Evolutionary conservation across 1,140 invertebrate species (phyloP).

Genomic region (Pseudoatta argentina): DNA sequence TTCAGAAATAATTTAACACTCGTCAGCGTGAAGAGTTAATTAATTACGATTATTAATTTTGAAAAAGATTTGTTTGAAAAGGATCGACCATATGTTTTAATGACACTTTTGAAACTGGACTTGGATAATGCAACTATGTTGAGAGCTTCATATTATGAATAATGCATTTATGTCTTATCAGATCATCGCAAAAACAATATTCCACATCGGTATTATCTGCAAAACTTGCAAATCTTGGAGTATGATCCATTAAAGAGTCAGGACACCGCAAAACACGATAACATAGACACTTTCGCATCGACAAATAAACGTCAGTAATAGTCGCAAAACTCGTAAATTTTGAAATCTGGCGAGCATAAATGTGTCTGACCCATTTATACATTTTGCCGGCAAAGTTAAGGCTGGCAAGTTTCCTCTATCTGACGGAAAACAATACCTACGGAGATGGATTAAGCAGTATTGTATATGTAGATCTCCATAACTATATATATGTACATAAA

Average conservation of each 20-base stretch:
- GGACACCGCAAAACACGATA: conserved; percentile 23
- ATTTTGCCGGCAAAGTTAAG: conserved; percentile 14
- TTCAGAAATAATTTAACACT: not conserved
- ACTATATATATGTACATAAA: conserved; percentile 25
- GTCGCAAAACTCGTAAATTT: conserved; percentile 26
- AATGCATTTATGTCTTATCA: conserved; percentile 54
- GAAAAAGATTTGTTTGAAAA: not conserved
- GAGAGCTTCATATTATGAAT: conserved; percentile 39
- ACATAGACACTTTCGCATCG: conserved; percentile 37
- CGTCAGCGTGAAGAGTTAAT: not conserved
- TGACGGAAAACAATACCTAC: conserved; percentile 47
- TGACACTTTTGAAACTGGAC: conserved; percentile 1
- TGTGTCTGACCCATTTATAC: conserved; percentile 30
- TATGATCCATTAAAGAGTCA: conserved; percentile 24
- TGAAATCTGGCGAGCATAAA: conserved; percentile 46
- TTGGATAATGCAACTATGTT: conserved; percentile 5
- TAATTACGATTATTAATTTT: conserved; percentile 7
- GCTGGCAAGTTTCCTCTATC: conserved; percentile 9
- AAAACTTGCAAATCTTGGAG: conserved; percentile 46
- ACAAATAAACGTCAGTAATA: conserved; percentile 30
- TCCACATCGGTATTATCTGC: conserved; percentile 35
- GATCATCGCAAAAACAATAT: conserved; percentile 55
- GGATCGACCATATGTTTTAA: conserved; percentile 36
- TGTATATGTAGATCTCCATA: conserved; percentile 29
- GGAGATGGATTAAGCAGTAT: conserved; percentile 34